Conservation (phyloP, 2,888 invertebrate genomes). For the Epinotia nisella region DNA sequence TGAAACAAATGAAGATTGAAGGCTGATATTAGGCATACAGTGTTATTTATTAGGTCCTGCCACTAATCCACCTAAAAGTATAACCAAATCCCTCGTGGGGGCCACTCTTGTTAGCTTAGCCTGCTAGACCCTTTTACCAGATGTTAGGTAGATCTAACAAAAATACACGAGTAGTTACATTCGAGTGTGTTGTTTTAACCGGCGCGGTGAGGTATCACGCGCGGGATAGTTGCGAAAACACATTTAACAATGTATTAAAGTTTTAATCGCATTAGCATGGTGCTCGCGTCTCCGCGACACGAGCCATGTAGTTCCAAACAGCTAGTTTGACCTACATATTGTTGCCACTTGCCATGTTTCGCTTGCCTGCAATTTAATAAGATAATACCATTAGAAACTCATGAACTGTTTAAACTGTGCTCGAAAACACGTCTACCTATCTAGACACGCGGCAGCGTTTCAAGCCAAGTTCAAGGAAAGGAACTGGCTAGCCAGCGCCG, state of each 20-base stretch:
- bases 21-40: too few species aligned
- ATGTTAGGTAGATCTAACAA: not conserved
- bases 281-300: constrained; percentile 18
- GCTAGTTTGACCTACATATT: constrained; percentile 44
- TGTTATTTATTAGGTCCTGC: too few species aligned
- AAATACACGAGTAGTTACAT: not conserved
- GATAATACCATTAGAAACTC: constrained; percentile 14
- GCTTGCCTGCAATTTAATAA: constrained; percentile 20
- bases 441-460: too few species aligned
- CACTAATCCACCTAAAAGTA: too few species aligned
- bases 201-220: not conserved
- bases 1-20: too few species aligned
- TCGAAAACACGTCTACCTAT: not conserved
- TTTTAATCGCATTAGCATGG: constrained; percentile 31
- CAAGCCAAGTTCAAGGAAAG: too few species aligned
- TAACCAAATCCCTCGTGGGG: too few species aligned
- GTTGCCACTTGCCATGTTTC: constrained; percentile 35
- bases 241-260: constrained; percentile 33
- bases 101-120: too few species aligned
- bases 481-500: too few species aligned
- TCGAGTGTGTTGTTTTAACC: not conserved
- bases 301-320: constrained; percentile 35
- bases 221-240: constrained; percentile 12
- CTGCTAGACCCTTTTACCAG: too few species aligned
- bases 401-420: constrained; percentile 11